Conservation (phyloP, 2,797 vertebrate species). For the Iguana delicatissima region DNA sequence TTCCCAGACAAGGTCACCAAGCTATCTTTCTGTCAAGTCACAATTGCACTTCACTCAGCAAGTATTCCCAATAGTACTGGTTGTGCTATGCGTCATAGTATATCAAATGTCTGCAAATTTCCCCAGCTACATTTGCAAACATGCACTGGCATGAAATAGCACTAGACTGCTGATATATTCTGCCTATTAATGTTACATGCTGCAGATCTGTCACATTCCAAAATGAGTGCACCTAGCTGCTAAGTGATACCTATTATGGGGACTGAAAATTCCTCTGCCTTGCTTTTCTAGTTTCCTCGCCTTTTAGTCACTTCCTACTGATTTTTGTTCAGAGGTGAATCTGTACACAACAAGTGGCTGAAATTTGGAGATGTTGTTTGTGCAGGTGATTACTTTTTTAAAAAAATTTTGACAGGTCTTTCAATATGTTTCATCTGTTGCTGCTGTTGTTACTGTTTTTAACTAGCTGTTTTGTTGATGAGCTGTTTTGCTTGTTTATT, state of each 20-base stretch:
- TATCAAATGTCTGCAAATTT: constrained; percentile 3
- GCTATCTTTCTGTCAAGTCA: constrained; percentile 1
- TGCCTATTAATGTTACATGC: background rate
- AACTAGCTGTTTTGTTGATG: background rate
- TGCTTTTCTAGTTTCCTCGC: background rate
- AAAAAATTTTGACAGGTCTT: background rate
- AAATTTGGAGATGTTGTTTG: too few species aligned
- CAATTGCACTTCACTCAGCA: background rate
- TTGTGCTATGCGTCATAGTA: background rate
- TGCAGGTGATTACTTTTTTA: background rate
- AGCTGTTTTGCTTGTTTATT: background rate
- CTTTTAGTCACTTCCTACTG: background rate
- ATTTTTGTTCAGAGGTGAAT: background rate
- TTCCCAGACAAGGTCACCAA: constrained; percentile 3
- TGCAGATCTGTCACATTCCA: background rate
- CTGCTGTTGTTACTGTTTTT: background rate
- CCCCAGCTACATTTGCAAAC: background rate
- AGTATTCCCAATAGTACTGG: background rate
- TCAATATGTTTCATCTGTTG: background rate
- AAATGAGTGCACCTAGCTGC: background rate
- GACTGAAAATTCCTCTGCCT: background rate
- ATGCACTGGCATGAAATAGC: background rate
- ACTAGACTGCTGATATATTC: background rate
- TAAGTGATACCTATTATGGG: background rate
- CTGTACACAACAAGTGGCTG: too few species aligned